Percentiles rank a stretch among this genome's conserved stretches.
Evolutionary conservation across 2,113 vertebrate genomes (phyloP).

Genomic region (Pterophyllum scalare): DNA sequence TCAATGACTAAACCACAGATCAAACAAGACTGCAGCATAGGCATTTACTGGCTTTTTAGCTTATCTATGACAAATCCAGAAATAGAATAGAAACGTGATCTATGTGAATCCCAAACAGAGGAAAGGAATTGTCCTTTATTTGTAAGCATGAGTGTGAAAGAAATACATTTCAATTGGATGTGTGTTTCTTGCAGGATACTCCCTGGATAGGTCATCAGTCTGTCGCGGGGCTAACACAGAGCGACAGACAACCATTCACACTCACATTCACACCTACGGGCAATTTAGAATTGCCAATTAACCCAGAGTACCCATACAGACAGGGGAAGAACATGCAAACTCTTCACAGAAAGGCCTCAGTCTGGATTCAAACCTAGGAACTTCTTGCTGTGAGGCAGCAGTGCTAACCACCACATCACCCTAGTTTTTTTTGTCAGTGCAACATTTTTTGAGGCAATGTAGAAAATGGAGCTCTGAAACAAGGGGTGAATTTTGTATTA

Average conservation of each 20-base stretch:
- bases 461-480: too few species aligned
- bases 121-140: not conserved
- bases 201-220: not conserved
- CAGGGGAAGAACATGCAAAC: not conserved
- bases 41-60: not conserved
- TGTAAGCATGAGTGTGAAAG: not conserved
- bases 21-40: not conserved
- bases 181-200: not conserved
- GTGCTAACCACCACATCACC: not conserved
- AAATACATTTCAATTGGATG: not conserved
- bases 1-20: not conserved
- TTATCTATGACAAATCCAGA: not conserved
- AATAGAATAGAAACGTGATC: not conserved
- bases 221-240: not conserved
- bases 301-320: not conserved
- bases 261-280: not conserved
- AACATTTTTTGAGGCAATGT: not conserved
- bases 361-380: too few species aligned
- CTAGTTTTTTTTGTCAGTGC: not conserved
- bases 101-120: rapidly evolving
- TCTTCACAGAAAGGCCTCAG: not conserved
- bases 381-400: not conserved
- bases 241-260: not conserved
- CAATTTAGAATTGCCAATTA: not conserved
- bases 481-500: too few species aligned